These are phyloP conservation scores for Macrocentrus cingulum DNA, from an alignment of 1,140 invertebrate genomes.

Conservation along the genomic window DNA sequence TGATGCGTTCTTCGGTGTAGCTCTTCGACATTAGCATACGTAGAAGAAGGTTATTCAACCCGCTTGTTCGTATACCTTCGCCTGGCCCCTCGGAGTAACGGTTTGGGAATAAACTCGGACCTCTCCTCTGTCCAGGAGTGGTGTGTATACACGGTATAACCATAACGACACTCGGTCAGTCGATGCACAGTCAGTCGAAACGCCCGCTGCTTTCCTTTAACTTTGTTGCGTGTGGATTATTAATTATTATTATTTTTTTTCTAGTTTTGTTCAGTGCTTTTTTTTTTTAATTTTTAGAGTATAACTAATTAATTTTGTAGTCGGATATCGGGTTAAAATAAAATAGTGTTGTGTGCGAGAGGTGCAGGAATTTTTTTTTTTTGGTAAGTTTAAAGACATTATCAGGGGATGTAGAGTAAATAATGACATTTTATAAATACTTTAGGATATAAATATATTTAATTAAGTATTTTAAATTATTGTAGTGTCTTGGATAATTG, in stretches of 20 bases:
- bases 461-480: too few species aligned
- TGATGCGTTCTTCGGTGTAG: not conserved
- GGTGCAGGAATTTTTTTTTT: too few species aligned
- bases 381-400: too few species aligned
- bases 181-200: constrained; percentile 52
- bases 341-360: too few species aligned
- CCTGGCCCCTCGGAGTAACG: constrained; percentile 34
- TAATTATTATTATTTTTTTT: constrained; percentile 11
- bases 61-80: constrained; percentile 33
- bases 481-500: too few species aligned
- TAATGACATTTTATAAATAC: too few species aligned
- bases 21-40: constrained; percentile 44
- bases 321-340: too few species aligned
- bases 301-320: too few species aligned
- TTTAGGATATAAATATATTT: too few species aligned
- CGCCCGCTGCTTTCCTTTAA: constrained; percentile 30
- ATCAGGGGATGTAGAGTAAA: too few species aligned
- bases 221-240: constrained; percentile 5
- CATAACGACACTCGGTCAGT: constrained; percentile 52
- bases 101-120: constrained; percentile 34
- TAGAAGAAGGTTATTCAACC: constrained; percentile 55
- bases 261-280: not conserved
- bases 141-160: constrained; percentile 23
- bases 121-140: constrained; percentile 30
- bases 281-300: not conserved